These are phyloP conservation scores for Synergus japonicus DNA, from an alignment of 2,888 invertebrate species.

Conservation along the genomic window DNA sequence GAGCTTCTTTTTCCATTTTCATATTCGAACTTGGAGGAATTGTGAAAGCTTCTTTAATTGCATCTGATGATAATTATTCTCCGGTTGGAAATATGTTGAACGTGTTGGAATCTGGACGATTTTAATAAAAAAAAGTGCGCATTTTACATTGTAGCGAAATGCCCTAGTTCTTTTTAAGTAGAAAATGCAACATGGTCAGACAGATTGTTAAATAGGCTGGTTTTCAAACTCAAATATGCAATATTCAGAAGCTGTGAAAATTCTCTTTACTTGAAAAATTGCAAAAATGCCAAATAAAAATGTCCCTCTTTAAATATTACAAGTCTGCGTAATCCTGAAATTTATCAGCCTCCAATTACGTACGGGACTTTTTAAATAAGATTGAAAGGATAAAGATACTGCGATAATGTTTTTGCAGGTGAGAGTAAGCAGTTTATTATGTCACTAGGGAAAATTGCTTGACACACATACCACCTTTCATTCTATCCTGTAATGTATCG, in stretches of 20 bases:
- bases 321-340: background rate
- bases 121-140: too few relatives aligned
- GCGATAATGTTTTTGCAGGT: slow-evolving; percentile 18
- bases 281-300: background rate
- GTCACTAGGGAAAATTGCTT: slow-evolving; percentile 40
- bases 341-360: background rate
- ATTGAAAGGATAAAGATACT: slow-evolving; percentile 4
- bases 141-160: too few relatives aligned
- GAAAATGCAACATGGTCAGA: background rate
- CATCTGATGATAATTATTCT: background rate
- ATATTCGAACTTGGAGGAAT: background rate
- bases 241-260: too few relatives aligned
- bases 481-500: background rate
- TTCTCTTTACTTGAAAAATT: too few relatives aligned
- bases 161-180: background rate
- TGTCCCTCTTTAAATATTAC: background rate
- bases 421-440: slow-evolving; percentile 40
- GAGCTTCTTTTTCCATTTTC: background rate
- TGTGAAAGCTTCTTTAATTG: background rate
- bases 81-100: background rate
- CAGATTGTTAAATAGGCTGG: background rate
- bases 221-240: too few relatives aligned
- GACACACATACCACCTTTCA: slow-evolving; percentile 33
- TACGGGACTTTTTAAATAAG: background rate
- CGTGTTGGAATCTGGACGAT: background rate